Base-by-base conservation (phyloP, 1,140 invertebrate genomes). In the Micrasema minimum region DNA sequence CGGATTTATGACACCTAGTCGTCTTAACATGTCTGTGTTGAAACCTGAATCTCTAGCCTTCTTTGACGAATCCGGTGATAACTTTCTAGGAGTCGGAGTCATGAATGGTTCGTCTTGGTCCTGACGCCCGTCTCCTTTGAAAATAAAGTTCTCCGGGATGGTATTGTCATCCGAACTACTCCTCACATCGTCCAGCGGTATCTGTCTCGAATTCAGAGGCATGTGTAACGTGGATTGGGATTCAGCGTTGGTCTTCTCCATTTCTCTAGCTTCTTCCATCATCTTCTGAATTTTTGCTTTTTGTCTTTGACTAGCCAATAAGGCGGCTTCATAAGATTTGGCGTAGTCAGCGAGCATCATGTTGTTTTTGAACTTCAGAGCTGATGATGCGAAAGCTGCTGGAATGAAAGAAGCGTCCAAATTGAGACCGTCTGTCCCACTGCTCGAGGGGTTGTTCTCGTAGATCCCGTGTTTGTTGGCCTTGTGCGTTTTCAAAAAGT, bases 401-500 rank as follows among this genome's bases (percentile, higher is more conserved):
- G 67, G 76, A 74, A 82, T 83, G 62, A 80, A 83, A 46, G 82
- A 82, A n/a, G 76, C 69, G n/a, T 76, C 79, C 71, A 79, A 79
- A 76, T 77, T 80, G 50, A 79, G 78, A 5, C 77, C 80, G 55
- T 81, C 82, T 22, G 81, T 78, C 48, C 70, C 77, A 31, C 74
- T 75, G 35, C 77, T 82, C 66, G 81, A 80, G 9, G 87, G 87
- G 1, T 84, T 85, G 41, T 90, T 90, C 31, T 88, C 88, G 75
- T 93, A 94, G 62, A 96, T 95, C 9, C 94, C 94, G 78, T 97
- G 95, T 77, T 96, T 97, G 80, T 97, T 97, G 1, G 95, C 95
- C 80, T 95, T 96, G 85, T 97, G 95, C 23, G 97, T 99, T 83
- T 99, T 98, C 2, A 99, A 86, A 81, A 99, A 99, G 83, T 99